Conservation (phyloP, 2,113 vertebrate species). For the Dicentrarchus labrax region DNA sequence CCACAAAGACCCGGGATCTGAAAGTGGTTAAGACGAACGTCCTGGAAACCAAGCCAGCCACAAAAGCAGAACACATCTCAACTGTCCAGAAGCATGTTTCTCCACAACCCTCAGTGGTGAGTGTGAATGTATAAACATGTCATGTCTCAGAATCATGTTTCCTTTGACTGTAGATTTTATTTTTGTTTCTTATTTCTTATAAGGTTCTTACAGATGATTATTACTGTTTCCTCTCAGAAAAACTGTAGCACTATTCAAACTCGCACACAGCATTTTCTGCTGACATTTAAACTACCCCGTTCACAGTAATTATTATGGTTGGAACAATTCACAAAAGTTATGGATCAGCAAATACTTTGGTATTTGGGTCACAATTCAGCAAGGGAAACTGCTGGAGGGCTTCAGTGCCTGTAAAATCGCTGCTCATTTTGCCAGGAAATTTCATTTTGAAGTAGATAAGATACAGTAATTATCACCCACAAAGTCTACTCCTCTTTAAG, state of each 20-base stretch:
- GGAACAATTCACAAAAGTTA: slow-evolving; percentile 53
- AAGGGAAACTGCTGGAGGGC: slow-evolving; percentile 29
- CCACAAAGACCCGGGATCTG: slow-evolving; percentile 94
- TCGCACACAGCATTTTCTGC: slow-evolving; percentile 9
- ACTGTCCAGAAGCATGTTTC: slow-evolving; percentile 86
- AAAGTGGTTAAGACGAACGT: slow-evolving; percentile 96
- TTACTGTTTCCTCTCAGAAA: neutral
- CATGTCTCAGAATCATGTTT: neutral
- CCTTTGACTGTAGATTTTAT: neutral
- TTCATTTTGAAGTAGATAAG: neutral
- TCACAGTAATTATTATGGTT: slow-evolving; percentile 56
- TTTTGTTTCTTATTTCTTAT: neutral
- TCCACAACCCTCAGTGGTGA: slow-evolving; percentile 80
- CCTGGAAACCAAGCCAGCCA: slow-evolving; percentile 92
- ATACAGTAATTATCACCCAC: neutral
- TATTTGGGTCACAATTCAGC: slow-evolving; percentile 41
- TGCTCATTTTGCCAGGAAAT: slow-evolving; percentile 5
- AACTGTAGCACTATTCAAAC: neutral
- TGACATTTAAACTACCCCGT: slow-evolving; percentile 8
- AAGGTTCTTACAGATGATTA: neutral
- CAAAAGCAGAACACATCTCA: slow-evolving; percentile 87
- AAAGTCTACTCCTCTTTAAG: neutral
- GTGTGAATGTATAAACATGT: slow-evolving; percentile 36
- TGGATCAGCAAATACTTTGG: slow-evolving; percentile 64
- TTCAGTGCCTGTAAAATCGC: neutral